phyloP scores from a whole-genome alignment of 30 jellyfish, hydroid and myxozoan genomes.

The Morbakka virulenta region DNA sequence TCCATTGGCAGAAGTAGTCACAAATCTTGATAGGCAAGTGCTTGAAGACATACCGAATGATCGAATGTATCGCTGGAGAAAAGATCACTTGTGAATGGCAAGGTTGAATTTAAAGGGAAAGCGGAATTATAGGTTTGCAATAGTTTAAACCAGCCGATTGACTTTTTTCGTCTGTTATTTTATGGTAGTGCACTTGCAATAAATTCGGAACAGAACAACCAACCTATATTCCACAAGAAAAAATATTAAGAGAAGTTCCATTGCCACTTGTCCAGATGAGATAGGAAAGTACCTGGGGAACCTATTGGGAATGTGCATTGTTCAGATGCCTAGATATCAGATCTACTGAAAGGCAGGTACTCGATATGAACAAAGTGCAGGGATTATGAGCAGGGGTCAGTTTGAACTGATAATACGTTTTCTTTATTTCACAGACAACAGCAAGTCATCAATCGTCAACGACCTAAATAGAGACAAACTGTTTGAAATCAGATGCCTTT shows the following conservation, averaged over 20 bases:
- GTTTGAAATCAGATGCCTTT: conserved; percentile 27
- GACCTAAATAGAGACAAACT: conserved; percentile 38
- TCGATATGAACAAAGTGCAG: conserved; percentile 50
- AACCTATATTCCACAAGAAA: conserved; percentile 33
- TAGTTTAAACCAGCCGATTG: conserved; percentile 29
- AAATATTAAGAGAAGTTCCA: conserved; percentile 24
- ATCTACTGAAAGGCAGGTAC: conserved; percentile 41
- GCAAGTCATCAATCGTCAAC: not conserved
- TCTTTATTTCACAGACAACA: conserved; percentile 40
- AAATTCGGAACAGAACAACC: conserved; percentile 41
- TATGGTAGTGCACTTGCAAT: not conserved
- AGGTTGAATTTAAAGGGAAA: conserved; percentile 11
- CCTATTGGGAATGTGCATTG: conserved; percentile 43
- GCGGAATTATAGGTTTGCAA: conserved; percentile 18
- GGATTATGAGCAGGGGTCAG: conserved; percentile 55
- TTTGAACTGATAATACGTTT: conserved; percentile 12
- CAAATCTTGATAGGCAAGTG: too few relatives aligned
- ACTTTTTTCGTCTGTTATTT: conserved; percentile 23
- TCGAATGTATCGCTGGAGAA: conserved; percentile 5
- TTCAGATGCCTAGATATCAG: conserved; percentile 51
- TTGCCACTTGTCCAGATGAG: conserved; percentile 8
- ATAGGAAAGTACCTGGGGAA: conserved; percentile 11
- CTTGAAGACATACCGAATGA: not conserved
- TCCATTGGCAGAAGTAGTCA: conserved; percentile 18
- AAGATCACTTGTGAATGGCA: conserved; percentile 17